Conservation (phyloP, 2,888 invertebrate genomes). For the Magallana nippona region DNA sequence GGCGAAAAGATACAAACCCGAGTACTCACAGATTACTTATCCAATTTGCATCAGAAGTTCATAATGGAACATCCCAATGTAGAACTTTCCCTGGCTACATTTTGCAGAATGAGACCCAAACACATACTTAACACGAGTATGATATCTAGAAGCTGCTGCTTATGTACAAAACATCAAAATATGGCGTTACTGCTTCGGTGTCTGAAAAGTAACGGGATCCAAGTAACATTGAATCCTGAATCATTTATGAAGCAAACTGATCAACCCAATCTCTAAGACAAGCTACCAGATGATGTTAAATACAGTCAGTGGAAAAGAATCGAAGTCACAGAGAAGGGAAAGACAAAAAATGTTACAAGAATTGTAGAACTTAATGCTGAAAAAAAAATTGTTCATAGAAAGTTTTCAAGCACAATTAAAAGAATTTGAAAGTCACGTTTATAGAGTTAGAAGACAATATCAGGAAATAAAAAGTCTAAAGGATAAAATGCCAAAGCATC, state of each 20-base stretch:
- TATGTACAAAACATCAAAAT: constrained; percentile 54
- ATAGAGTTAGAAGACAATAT: no score
- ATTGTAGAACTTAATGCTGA: no score
- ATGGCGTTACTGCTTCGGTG: constrained; percentile 45
- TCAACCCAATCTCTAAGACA: not conserved
- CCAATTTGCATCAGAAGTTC: constrained; percentile 51
- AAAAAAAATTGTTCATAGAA: no score
- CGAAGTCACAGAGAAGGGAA: no score
- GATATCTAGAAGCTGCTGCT: constrained; percentile 45
- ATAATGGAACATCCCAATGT: constrained; percentile 46
- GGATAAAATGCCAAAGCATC: constrained; percentile 42
- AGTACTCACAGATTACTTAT: constrained; percentile 54
- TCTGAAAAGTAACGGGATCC: constrained; percentile 45
- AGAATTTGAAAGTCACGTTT: no score
- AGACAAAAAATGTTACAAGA: no score
- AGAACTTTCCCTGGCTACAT: constrained; percentile 49
- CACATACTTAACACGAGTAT: constrained; percentile 42
- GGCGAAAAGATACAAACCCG: constrained; percentile 48
- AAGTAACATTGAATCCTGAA: constrained; percentile 53
- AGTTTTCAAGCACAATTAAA: no score
- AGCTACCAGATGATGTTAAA: no score
- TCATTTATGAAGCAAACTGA: not conserved
- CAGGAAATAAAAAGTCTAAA: no score
- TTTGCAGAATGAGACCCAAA: constrained; percentile 49
- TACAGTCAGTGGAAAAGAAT: no score